Base-by-base conservation (phyloP, 2,888 invertebrate genomes). In the Aelia acuminata region DNA sequence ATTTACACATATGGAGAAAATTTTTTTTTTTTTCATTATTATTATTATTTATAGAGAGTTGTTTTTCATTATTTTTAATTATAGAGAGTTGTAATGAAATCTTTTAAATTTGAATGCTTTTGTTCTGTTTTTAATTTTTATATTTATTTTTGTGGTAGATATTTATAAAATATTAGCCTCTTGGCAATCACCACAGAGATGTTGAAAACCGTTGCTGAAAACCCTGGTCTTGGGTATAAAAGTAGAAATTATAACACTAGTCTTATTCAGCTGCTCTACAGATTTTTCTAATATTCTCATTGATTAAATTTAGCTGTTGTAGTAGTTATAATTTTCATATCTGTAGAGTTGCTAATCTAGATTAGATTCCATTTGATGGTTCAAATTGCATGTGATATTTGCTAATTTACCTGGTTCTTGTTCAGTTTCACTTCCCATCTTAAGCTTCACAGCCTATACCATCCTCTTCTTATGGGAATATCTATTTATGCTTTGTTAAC, bases 111-210 rank as follows among this genome's bases (percentile, higher is more conserved):
- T n/a, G n/a, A n/a, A n/a, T n/a, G n/a, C n/a, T n/a, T n/a, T n/a
- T n/a, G n/a, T n/a, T n/a, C n/a, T n/a, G n/a, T n/a, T n/a, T n/a
- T n/a, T n/a, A n/a, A n/a, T n/a, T n/a, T n/a, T n/a, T n/a, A n/a
- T n/a, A n/a, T 43, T 43, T 22, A 10, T 80, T 39, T 80, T 80
- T 80, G 43, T 80, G 22, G 7, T 80, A 80, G 18, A 39, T 75
- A 31, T 31, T 70, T 26, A 57, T 26, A 26, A 70, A 35, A 43
- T 80, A 13, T 43, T 11, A 35, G 22, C 80, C 80, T 47, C 43
- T 80, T 80, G 75, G 47, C 80, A 80, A 80, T 80, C 80, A 80
- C 80, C 80, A 80, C 80, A 80, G 80, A 80, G n/a, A 43, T 13
- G 11, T 43, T 43, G 35, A 47, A 80, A n/a, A 80, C 43, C 39